Evolutionary conservation across 2,888 invertebrate genomes (phyloP), one percentile per base, ranked within the genome.

Genomic region (Agriopis aurantiaria): DNA sequence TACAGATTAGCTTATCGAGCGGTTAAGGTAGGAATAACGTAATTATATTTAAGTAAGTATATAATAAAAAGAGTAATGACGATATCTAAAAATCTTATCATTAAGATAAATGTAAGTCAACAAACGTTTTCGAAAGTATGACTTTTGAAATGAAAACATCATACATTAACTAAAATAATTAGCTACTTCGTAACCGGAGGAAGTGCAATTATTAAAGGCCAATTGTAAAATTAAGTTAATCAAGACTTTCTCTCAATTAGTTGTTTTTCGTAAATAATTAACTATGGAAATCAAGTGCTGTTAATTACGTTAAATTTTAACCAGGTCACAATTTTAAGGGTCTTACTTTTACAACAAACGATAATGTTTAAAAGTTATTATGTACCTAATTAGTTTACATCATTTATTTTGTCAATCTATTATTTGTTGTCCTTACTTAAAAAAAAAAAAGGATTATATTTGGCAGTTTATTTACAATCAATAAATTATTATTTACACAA

Each of bases 231-330:
- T 63, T 68, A 46, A 63, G 40, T 53, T 72, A 74, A 67, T 51
- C 61, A 56, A 69, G 69, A 68, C 76, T 76, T 74, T 76, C 74
- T 63, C 71, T 73, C 71, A 74, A 73, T 74, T 72, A 62, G 59
- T 62, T 51, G 61, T 59, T 40, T 67, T 57, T 61, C 68, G 65
- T 58, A 40, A 58, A 33, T 3, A 74, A 65, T 58, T 72, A 53
- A 49, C 63, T 60, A 69, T 72, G 64, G 69, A 71, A 72, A 74
- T 66, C 61, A 53, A 69, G 48, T 33, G 48, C 46, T 43, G 51
- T 17, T 61, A 57, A 52, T 67, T 71, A 65, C 23, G 7, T 45
- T 33, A 45, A 45, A 17, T 17, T 33, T 58, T n/a, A 58, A 58
- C 41, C 33, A 58, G 46, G 58, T 12, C 45, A 46, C 12, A 23